These are phyloP conservation scores for Polyodon spathula DNA, from an alignment of 2,113 vertebrate genomes.

Conservation along the genomic window DNA sequence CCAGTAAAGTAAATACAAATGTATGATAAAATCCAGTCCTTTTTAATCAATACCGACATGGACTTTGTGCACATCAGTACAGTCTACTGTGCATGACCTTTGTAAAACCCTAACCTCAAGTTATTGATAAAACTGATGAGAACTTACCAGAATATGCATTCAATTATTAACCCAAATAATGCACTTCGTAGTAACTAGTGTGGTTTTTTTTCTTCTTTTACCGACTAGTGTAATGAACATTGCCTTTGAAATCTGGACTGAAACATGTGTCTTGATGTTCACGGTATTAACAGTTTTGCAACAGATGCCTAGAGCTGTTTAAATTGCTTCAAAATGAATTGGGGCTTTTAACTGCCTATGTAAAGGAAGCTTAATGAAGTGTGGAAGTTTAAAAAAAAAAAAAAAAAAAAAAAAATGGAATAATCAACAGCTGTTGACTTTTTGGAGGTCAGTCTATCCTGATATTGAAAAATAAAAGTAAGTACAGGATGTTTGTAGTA, in stretches of 20 bases:
- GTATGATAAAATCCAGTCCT: too few relatives aligned
- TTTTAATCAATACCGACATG: too few relatives aligned
- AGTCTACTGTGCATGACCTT: too few relatives aligned
- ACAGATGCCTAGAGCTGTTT: constrained; percentile 18
- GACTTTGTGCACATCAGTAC: too few relatives aligned
- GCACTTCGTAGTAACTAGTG: not conserved
- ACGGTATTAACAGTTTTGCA: constrained; percentile 4
- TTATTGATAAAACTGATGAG: not conserved
- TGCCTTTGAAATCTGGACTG: constrained; percentile 18
- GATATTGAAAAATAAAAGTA: too few relatives aligned
- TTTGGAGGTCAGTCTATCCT: too few relatives aligned
- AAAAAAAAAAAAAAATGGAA: constrained; percentile 21
- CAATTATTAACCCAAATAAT: constrained; percentile 27
- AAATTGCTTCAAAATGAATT: not conserved
- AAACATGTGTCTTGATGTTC: constrained; percentile 14
- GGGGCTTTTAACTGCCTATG: constrained; percentile 21
- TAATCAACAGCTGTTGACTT: constrained; percentile 25
- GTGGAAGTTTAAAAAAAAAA: constrained; percentile 23
- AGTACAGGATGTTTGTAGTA: constrained; percentile 3
- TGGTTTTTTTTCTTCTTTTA: constrained; percentile 2
- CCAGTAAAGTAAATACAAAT: too few relatives aligned
- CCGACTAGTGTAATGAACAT: constrained; percentile 6
- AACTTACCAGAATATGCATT: constrained; percentile 8
- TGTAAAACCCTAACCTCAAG: too few relatives aligned
- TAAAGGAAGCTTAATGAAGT: constrained; percentile 25